Evolutionary conservation across 2,888 invertebrate genomes (phyloP), one percentile per base, ranked within the genome.

Genomic region (Papilio demoleus): DNA sequence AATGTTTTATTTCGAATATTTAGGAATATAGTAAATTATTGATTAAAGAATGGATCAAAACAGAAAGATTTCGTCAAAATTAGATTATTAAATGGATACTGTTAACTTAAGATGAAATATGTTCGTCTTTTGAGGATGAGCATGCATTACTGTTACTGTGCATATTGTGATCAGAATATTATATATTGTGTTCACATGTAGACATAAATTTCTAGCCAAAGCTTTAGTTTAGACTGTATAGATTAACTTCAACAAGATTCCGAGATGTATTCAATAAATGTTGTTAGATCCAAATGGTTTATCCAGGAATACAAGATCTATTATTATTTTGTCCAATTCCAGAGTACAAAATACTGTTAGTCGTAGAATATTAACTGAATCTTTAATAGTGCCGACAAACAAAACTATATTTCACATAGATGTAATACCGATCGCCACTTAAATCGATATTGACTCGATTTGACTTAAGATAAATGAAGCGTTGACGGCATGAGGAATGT

Each of bases 401-500:
- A 24, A n/a, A 53, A 22, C 34, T 27, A 61, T 62, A 63, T 56
- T 45, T 42, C 60, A 50, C 56, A 36, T 63, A 22, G 31, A 63
- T n/a, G 42, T 40, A 68, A 31, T 53, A 58, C 27, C 68, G 36
- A 63, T 64, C 19, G 27, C 60, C 38, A 61, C 36, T 61, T 58
- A 70, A 65, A 62, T 56, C 40, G 50, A 59, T 47, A 27, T 27
- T 38, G 60, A 40, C 53, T 62, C 58, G 47, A 58, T 62, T 36
- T 40, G 40, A 65, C 75, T 80, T 78, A 81, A 79, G 68, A 74
- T 74, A 71, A 75, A 75, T 73, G 71, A 74, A 71, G 70, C 73
- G 76, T 78, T 78, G 80, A 81, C 79, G 77, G 78, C 75, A 73
- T 71, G 76, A 81, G 82, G 85, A 85, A 84, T 86, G 83, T 77